Evolutionary conservation across 2,113 vertebrate species (phyloP), one percentile per base, ranked within the genome.

Genomic region (Accipiter cooperii): DNA sequence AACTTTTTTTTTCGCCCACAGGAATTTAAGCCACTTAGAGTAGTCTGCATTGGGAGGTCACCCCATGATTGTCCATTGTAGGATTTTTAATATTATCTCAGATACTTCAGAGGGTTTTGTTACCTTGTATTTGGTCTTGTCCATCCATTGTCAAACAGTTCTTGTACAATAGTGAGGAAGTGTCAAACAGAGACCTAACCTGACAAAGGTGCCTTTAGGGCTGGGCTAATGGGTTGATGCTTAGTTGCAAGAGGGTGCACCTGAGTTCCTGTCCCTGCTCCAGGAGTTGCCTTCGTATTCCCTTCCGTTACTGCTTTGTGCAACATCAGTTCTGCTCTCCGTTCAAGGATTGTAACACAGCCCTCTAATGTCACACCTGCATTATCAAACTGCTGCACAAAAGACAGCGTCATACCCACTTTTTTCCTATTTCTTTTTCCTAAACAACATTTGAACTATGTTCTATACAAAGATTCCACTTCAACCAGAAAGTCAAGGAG

Each of bases 231-330:
- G 40, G 12, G 14, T 40, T 70, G n/a, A 40, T 49, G 49, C 46
- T 74, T 65, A 34, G 5, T 49, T 40, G 46, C 26, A 19, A 36
- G 14, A 46, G 26, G 2, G 1, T 46, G 13, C 8, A 1, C 21
- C 61, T 24, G 24, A 63, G 36, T 73, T 87, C 24, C 36, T 44
- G 47, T 55, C 44, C 29, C 25, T 34, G 28, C 40, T 42, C 18
- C 21, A 10, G 0, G 3, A 42, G 29, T 49, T n/a, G 17, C 15
- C 44, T 38, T 17, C 1, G 0, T 33, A 36, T 58, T 75, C 66
- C 15, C 9, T 75, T 40, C 55, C 29, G 25, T 64, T 52, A 69
- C 34, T 52, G 25, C 55, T 78, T 70, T 24, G 17, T 71, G 78
- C 46, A 91, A 75, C 87, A 33, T 31, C 33, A 33, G 3, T 58